Percentiles rank a stretch among this genome's conserved stretches.
phyloP scores from a whole-genome alignment of 92 coral and sea anemone species.

The Epizoanthus stellaris region DNA sequence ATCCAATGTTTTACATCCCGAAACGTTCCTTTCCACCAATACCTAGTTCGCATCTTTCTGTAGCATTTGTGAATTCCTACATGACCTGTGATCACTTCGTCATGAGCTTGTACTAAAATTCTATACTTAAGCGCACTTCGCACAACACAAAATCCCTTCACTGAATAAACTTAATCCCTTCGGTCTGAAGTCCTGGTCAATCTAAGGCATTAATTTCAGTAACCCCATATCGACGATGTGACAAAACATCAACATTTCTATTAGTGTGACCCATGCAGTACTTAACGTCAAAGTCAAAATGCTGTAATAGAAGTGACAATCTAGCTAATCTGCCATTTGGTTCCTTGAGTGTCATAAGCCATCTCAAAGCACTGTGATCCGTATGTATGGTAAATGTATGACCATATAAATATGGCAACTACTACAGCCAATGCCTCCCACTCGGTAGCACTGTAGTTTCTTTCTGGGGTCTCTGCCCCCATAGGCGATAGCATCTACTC shows the following conservation, averaged over 20 bases:
- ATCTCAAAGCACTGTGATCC: slow-evolving; percentile 39
- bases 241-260: slow-evolving; percentile 7
- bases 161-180: too few species aligned
- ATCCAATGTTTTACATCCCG: slow-evolving; percentile 52
- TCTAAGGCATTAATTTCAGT: slow-evolving; percentile 3
- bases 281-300: slow-evolving; percentile 16
- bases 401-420: slow-evolving; percentile 15
- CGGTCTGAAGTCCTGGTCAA: slow-evolving; percentile 43
- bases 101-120: slow-evolving; percentile 62
- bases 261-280: slow-evolving; percentile 4
- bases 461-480: slow-evolving; percentile 39
- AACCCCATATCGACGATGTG: background rate
- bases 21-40: slow-evolving; percentile 69
- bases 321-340: slow-evolving; percentile 5
- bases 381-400: slow-evolving; percentile 38
- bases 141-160: too few species aligned
- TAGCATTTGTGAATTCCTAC: slow-evolving; percentile 67
- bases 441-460: slow-evolving; percentile 42
- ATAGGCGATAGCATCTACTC: slow-evolving; percentile 41
- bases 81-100: slow-evolving; percentile 64
- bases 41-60: slow-evolving; percentile 52
- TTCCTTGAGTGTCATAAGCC: background rate
- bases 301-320: background rate
- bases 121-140: slow-evolving; percentile 53
- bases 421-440: slow-evolving; percentile 49